Conservation (phyloP, 2,113 vertebrate species). For the Sporophila hypoxantha region DNA sequence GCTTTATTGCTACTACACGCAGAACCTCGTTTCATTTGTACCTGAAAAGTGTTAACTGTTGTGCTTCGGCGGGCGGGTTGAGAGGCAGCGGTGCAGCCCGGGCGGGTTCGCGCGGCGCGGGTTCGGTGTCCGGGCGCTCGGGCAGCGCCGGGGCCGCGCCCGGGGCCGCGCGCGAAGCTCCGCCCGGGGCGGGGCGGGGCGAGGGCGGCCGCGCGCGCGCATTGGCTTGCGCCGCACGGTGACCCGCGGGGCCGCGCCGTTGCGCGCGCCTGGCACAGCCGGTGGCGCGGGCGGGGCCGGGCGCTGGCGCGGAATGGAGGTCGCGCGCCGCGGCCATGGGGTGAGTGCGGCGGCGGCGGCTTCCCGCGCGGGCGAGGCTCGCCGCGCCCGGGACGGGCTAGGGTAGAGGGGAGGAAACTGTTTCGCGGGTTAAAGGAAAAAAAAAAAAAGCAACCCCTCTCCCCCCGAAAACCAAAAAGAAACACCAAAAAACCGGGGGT, state of each 20-base stretch:
- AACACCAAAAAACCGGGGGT: background rate
- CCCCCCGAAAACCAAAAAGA: too few relatives aligned
- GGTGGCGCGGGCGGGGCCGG: too few relatives aligned
- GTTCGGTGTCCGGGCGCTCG: fast-evolving
- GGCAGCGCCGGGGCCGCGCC: background rate
- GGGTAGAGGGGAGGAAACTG: background rate
- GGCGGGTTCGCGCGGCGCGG: background rate
- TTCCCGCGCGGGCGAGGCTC: background rate
- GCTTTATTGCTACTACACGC: too few relatives aligned
- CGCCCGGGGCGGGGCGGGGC: too few relatives aligned
- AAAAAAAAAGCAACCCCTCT: background rate
- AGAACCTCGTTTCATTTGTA: background rate
- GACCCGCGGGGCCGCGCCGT: too few relatives aligned
- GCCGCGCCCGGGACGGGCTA: background rate
- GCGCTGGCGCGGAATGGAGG: too few relatives aligned
- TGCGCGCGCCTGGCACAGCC: too few relatives aligned
- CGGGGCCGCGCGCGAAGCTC: background rate
- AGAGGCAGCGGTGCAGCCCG: background rate
- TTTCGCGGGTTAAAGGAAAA: background rate
- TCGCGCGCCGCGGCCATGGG: too few relatives aligned
- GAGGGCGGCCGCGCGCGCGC: too few relatives aligned
- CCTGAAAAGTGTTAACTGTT: fast-evolving
- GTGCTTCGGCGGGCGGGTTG: fast-evolving
- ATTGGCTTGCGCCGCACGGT: too few relatives aligned
- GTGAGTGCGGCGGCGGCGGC: too few relatives aligned